phyloP scores from a whole-genome alignment of 2,888 invertebrate genomes.

The Podabrus alpinus region DNA sequence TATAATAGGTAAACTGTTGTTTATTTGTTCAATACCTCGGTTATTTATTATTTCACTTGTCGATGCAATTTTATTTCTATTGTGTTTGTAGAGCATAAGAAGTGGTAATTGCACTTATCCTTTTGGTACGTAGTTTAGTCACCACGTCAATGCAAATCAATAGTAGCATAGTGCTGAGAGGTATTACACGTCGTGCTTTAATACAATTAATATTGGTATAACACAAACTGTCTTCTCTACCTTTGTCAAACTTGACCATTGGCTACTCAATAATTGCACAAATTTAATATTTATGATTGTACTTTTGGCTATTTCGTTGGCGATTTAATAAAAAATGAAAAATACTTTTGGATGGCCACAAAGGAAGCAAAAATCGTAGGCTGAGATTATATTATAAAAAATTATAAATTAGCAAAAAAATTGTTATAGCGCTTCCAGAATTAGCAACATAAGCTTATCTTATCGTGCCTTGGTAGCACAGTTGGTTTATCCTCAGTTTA shows the following conservation, averaged over 20 bases:
- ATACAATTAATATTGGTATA: not conserved
- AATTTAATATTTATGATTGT: not conserved
- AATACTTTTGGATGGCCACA: too few relatives aligned
- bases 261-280: not conserved
- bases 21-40: too few relatives aligned
- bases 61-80: not conserved
- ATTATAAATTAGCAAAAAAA: too few relatives aligned
- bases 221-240: not conserved
- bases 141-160: not conserved
- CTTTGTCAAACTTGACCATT: not conserved
- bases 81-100: not conserved
- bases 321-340: too few relatives aligned
- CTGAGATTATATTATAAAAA: too few relatives aligned
- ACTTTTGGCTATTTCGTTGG: not conserved
- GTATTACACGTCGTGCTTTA: not conserved
- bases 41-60: not conserved
- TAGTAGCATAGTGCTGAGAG: not conserved
- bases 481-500: too few relatives aligned
- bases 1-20: too few relatives aligned
- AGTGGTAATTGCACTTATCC: not conserved
- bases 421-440: too few relatives aligned
- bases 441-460: too few relatives aligned
- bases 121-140: not conserved
- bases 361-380: too few relatives aligned
- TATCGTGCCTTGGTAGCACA: too few relatives aligned